Base-by-base conservation (phyloP, 2,113 vertebrate genomes). In the Zosterops lateralis region DNA sequence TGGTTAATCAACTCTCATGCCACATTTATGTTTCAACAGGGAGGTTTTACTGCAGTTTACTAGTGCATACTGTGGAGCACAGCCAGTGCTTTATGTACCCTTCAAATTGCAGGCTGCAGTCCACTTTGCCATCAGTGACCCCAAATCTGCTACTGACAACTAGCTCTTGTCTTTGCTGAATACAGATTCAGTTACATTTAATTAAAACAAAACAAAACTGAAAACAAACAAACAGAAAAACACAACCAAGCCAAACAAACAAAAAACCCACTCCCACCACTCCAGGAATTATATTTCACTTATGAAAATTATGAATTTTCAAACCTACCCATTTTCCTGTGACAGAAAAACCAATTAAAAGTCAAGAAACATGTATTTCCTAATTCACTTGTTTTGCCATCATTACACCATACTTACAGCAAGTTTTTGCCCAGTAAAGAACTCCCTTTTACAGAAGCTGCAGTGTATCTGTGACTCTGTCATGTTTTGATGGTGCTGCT, bases 1-100 rank as follows among this genome's bases (percentile, higher is more conserved):
- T 93, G 95, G 94, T 97, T 96, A 97, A 98, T 97, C 96, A 97
- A 97, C 95, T 96, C 97, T 96, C 96, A 97, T 97, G 87, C 92
- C 86, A 62, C 95, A 96, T 98, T 98, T 97, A 97, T 96, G 95
- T 78, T 92, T 75, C 96, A 97, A 96, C 58, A 53, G 96, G 93
- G 97, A 96, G 95, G 91, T 96, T 95, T 96, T 93, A 97, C 93
- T 84, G 95, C 88, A 91, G 93, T 92, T 97, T 87, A 77, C 92
- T 91, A 93, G 4, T 4, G 70, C 90, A 67, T 72, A 56, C 74
- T 83, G 65, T 92, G 81, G 94, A 97, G 95, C 80, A 83, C 67
- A 96, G 95, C 94, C 93, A 93, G 93, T 62, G 56, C 56, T 98
- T 97, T 97, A 97, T 95, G 91, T 87, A 90, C 93, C 89, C 87